These are phyloP conservation scores for Rhorus exstirpatorius DNA, from an alignment of 2,888 invertebrate genomes.

Conservation along the genomic window DNA sequence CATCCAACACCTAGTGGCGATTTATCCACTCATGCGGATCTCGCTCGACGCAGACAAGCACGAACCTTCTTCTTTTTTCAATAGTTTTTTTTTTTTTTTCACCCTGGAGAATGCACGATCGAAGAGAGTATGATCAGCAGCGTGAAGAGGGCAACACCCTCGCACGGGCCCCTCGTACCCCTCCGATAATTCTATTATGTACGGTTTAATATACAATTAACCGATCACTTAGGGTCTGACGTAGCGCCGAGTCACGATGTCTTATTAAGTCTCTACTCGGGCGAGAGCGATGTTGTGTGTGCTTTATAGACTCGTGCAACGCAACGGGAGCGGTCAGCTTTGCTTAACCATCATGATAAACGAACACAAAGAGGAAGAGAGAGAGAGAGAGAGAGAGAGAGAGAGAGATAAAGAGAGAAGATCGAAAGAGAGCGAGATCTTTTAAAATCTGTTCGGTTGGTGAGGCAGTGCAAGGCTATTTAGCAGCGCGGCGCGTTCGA, in stretches of 20 bases:
- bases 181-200: conserved; percentile 85
- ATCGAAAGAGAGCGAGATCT: conserved; percentile 43
- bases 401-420: conserved; percentile 30
- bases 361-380: conserved; percentile 38
- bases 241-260: conserved; percentile 85
- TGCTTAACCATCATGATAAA: conserved; percentile 60
- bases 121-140: conserved; percentile 16
- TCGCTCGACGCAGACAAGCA: conserved; percentile 52
- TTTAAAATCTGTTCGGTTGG: conserved; percentile 59
- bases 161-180: conserved; percentile 54
- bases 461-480: conserved; percentile 61
- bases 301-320: conserved; percentile 3
- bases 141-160: conserved; percentile 56
- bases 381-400: conserved; percentile 34
- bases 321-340: conserved; percentile 68
- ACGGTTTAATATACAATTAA: conserved; percentile 86
- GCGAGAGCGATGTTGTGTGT: conserved; percentile 63
- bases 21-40: conserved; percentile 46
- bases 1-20: conserved; percentile 30
- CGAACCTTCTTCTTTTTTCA: background rate
- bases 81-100: conserved; percentile 12
- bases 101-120: conserved; percentile 18
- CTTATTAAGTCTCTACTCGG: conserved; percentile 84
- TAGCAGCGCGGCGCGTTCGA: conserved; percentile 61
- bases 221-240: conserved; percentile 85